These are phyloP conservation scores for Littorina saxatilis DNA, from an alignment of 1,140 invertebrate genomes.

Conservation along the genomic window DNA sequence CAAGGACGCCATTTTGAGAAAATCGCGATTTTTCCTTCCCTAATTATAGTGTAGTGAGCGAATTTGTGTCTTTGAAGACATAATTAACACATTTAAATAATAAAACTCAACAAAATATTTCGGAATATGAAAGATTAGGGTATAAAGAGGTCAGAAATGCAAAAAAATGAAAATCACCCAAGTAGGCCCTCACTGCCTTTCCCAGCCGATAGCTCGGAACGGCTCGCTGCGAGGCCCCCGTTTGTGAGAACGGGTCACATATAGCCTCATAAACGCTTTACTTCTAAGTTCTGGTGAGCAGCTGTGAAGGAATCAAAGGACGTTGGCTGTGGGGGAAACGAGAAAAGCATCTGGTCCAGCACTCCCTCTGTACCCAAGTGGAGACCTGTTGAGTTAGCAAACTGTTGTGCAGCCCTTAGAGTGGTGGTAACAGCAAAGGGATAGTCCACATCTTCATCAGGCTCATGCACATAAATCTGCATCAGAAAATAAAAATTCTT, in stretches of 20 bases:
- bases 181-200: too few species aligned
- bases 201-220: too few species aligned
- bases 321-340: constrained; percentile 17
- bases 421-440: neutral
- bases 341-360: neutral
- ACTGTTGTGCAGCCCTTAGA: neutral
- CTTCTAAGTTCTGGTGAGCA: neutral
- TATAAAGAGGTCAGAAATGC: too few species aligned
- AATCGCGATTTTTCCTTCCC: too few species aligned
- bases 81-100: too few species aligned
- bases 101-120: too few species aligned
- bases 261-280: neutral
- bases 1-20: too few species aligned
- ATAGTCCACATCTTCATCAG: constrained; percentile 7
- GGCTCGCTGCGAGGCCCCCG: too few species aligned
- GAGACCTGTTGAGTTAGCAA: neutral
- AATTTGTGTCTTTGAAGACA: too few species aligned
- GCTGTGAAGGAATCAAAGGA: neutral
- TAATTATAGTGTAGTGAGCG: neutral
- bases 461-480: neutral
- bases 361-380: neutral
- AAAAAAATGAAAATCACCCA: too few species aligned
- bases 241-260: too few species aligned
- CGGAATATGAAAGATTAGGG: too few species aligned
- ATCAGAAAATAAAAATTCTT: neutral